A percentile compares a stretch with the other conserved stretches of the same genome.
phyloP scores from a whole-genome alignment of 2,888 invertebrate species.

The Pediacus dermestoides region DNA sequence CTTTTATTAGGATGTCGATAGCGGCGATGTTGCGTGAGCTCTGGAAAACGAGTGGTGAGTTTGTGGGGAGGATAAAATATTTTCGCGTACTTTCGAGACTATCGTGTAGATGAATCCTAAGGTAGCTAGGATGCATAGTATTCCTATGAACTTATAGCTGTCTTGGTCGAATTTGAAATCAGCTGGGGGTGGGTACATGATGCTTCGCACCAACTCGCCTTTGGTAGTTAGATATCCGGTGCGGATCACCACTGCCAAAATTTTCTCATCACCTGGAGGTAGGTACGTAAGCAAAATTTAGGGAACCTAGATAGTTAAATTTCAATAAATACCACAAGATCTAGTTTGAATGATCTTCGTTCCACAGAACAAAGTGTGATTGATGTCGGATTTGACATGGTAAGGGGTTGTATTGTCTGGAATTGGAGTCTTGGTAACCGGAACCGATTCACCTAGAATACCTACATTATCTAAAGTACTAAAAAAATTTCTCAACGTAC shows the following conservation, averaged over 20 bases:
- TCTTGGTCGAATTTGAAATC: slow-evolving; percentile 96
- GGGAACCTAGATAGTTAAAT: no score
- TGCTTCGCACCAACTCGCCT: slow-evolving; percentile 80
- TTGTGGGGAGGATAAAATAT: no score
- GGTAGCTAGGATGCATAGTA: slow-evolving; percentile 73
- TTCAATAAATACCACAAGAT: slow-evolving; percentile 48
- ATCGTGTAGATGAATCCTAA: slow-evolving; percentile 86
- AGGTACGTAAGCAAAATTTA: no score
- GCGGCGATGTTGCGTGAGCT: slow-evolving; percentile 58
- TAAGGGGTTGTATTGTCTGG: slow-evolving; percentile 64
- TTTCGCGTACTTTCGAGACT: slow-evolving; percentile 69
- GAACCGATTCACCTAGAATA: slow-evolving; percentile 40
- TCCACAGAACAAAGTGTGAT: slow-evolving; percentile 86
- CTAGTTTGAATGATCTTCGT: slow-evolving; percentile 88
- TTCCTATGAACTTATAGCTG: slow-evolving; percentile 84
- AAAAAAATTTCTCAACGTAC: no score
- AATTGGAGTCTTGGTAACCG: slow-evolving; percentile 78
- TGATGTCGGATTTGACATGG: slow-evolving; percentile 77
- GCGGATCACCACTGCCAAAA: slow-evolving; percentile 69
- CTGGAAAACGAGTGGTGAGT: slow-evolving; percentile 45
- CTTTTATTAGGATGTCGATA: slow-evolving; percentile 70
- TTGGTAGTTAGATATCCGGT: slow-evolving; percentile 92
- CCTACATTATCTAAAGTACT: slow-evolving; percentile 2
- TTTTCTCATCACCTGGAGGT: slow-evolving; percentile 26
- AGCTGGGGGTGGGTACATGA: slow-evolving; percentile 91